A percentile compares a stretch with the other conserved stretches of the same genome.
phyloP scores from a whole-genome alignment of 2,797 vertebrate genomes.

The Mareca penelope region DNA sequence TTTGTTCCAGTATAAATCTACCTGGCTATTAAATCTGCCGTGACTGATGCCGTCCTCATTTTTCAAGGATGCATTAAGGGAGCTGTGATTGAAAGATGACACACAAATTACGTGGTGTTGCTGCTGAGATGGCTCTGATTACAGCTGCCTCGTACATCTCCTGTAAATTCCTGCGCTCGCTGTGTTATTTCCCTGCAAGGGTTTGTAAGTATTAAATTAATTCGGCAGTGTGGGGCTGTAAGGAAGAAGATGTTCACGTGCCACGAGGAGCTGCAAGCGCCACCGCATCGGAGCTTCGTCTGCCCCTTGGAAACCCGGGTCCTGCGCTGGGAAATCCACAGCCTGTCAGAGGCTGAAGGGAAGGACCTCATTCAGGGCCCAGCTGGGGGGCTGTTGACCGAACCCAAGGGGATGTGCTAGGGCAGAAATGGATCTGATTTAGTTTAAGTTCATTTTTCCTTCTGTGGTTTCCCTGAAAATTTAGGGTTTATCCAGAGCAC shows the following conservation, averaged over 20 bases:
- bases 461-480: not conserved
- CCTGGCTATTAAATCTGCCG: constrained; percentile 27
- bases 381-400: not conserved
- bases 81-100: constrained; percentile 15
- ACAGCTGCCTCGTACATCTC: not conserved
- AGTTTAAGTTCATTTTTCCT: not conserved
- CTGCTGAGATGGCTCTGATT: not conserved
- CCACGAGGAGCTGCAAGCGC: not conserved
- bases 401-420: accelerated
- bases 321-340: not conserved
- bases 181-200: not conserved
- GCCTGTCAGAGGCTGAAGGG: not conserved
- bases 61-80: constrained; percentile 18
- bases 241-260: not conserved
- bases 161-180: not conserved
- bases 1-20: not conserved
- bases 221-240: not conserved
- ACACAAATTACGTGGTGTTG: constrained; percentile 17
- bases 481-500: not conserved
- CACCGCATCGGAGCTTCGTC: not conserved
- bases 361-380: not conserved
- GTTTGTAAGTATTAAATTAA: not conserved
- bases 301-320: not conserved
- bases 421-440: not conserved
- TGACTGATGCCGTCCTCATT: not conserved